These are phyloP conservation scores for Gadus macrocephalus DNA, from an alignment of 2,113 vertebrate species.

Conservation along the genomic window DNA sequence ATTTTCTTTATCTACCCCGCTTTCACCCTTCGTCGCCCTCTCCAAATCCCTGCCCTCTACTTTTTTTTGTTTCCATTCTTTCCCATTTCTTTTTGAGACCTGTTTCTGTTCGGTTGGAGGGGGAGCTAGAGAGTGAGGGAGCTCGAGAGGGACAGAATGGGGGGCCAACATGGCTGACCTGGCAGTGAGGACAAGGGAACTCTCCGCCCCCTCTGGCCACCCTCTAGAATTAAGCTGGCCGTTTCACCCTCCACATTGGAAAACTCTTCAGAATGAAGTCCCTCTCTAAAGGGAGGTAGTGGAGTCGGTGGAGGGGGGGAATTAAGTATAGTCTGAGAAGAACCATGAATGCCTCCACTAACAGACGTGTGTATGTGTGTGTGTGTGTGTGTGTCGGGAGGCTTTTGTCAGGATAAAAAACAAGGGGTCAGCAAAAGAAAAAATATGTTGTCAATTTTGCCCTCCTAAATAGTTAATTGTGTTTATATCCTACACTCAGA, in stretches of 20 bases:
- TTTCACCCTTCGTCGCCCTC: too few species aligned
- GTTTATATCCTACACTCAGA: too few species aligned
- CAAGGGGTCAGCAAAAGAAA: too few species aligned
- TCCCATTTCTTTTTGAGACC: not conserved
- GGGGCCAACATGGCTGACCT: conserved; percentile 28
- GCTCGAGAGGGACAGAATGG: too few species aligned
- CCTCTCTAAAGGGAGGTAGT: conserved; percentile 34
- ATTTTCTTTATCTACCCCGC: not conserved
- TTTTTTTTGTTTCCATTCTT: conserved; percentile 15
- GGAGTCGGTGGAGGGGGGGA: conserved; percentile 46
- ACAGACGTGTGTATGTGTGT: too few species aligned
- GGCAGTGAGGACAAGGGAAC: conserved; percentile 65
- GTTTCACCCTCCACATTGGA: conserved; percentile 74
- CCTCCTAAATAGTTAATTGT: too few species aligned
- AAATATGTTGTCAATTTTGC: too few species aligned
- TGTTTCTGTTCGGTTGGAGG: not conserved
- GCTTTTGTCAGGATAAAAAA: too few species aligned
- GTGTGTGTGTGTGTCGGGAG: too few species aligned
- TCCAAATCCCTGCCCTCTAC: not conserved
- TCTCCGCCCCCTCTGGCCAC: conserved; percentile 64
- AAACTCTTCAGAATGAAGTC: conserved; percentile 62
- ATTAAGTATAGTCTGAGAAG: too few species aligned
- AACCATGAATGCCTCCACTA: too few species aligned
- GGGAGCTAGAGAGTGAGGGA: too few species aligned
- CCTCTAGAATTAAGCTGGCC: conserved; percentile 70